Base-by-base conservation (phyloP, 2,113 vertebrate genomes). In the Pygoscelis antarcticus region DNA sequence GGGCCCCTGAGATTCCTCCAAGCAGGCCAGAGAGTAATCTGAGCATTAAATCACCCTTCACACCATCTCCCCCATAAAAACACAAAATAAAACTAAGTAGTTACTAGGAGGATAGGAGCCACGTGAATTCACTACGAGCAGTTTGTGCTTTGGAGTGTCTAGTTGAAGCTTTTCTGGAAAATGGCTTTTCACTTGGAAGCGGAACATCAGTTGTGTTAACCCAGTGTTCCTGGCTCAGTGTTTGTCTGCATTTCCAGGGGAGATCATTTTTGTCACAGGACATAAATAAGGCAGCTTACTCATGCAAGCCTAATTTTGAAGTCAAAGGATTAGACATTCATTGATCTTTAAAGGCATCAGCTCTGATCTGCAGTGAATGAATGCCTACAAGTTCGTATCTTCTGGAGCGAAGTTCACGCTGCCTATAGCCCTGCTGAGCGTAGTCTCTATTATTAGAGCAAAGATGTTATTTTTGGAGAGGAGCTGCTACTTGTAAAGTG, bases 381-480 rank as follows among this genome's bases (percentile, higher is more conserved):
- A 75, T 34, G 46, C 54, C 54, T 80, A 13, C 0, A 2, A 25
- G 29, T 32, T 30, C 21, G 46, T 60, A 11, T 30, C 79, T 76
- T 87, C 71, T 89, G 77, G 78, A 91, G 66, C 0, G 30, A 87
- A 94, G 76, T 93, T 95, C 86, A 74, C 0, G 0, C 86, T 77
- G 90, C 83, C 82, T 49, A 6, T 40, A 55, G 29, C 66, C 27
- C 42, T 1, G 1, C 79, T 32, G 70, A 76, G 46, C 14, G 2
- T 9, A 80, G 46, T 29, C 11, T 68, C 72, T 92, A 93, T 95
- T 93, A 58, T 94, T 97, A 87, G 90, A 95, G 64, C 30, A 46
- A 82, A 86, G 89, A 65, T 3, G 9, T 76, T 98, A 96, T 97
- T 97, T 88, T 87, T 81, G 76, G 82, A 90, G 87, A 65, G 68